These are phyloP conservation scores for Yponomeuta sedellus DNA, from an alignment of 2,888 invertebrate genomes.

Conservation along the genomic window DNA sequence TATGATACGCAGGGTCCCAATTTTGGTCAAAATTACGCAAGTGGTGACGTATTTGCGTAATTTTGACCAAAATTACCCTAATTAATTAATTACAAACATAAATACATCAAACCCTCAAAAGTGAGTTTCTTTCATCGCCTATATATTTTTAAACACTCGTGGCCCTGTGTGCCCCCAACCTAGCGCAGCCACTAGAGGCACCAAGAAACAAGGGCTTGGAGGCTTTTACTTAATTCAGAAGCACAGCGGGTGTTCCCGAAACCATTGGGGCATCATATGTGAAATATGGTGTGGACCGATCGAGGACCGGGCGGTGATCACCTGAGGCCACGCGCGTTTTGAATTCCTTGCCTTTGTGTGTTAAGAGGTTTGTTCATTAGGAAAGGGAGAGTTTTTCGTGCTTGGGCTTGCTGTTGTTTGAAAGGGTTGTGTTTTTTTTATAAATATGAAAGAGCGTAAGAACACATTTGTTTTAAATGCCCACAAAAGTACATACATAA, in stretches of 20 bases:
- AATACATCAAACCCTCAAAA: too few relatives aligned
- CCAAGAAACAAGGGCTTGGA: slow-evolving; percentile 79
- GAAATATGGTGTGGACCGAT: slow-evolving; percentile 66
- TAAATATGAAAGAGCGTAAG: too few relatives aligned
- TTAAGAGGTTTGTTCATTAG: slow-evolving; percentile 22
- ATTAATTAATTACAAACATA: too few relatives aligned
- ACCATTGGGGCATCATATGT: slow-evolving; percentile 62
- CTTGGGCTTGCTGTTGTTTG: background rate
- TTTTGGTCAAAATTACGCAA: too few relatives aligned
- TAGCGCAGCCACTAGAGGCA: slow-evolving; percentile 57
- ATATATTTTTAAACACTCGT: too few relatives aligned
- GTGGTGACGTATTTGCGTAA: too few relatives aligned
- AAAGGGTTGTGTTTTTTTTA: background rate
- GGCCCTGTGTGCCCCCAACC: slow-evolving; percentile 30
- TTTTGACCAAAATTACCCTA: too few relatives aligned
- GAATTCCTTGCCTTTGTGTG: slow-evolving; percentile 48
- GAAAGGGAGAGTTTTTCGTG: background rate
- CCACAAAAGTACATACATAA: too few relatives aligned
- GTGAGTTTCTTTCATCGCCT: too few relatives aligned
- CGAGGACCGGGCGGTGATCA: slow-evolving; percentile 42
- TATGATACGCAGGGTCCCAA: too few relatives aligned
- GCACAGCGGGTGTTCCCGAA: slow-evolving; percentile 81
- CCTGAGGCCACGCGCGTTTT: slow-evolving; percentile 62
- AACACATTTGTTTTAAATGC: too few relatives aligned
- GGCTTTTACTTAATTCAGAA: slow-evolving; percentile 85